Evolutionary conservation across 2,888 invertebrate genomes (phyloP), one percentile per base, ranked within the genome.

Genomic region (Melinaea menophilus): DNA sequence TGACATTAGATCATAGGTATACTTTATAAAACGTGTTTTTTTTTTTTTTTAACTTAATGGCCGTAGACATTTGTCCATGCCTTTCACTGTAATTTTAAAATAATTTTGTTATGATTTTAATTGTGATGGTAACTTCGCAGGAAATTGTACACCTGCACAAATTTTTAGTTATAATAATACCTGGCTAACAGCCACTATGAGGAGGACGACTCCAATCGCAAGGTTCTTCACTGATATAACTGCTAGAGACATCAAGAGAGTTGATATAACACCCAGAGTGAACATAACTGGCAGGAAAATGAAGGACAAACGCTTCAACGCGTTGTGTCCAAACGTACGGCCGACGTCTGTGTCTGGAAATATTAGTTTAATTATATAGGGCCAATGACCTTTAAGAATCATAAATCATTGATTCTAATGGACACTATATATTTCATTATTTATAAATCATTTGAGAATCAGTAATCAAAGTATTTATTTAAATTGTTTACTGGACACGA

Each of bases 231-330:
- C 93, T 5, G 94, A 94, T 61, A 94, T 93, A 51, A 95, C 93
- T 1, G 95, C 94, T 4, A 95, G 91, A 0, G 94, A 92, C 72
- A 94, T 92, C 63, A 95, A 82, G 58, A 95, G 85, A 0, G 95
- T 95, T 59, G 95, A 95, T 63, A 95, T 94, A 59, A 95, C 94
- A 31, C 95, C 95, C 73, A 95, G 80, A 62, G 95, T 95, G 87
- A 95, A 95, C 90, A 95, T 95, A 63, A 94, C 93, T 0, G 94
- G 95, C 55, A 95, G 92, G 72, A 95, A 87, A 47, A 95, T 93
- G 77, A 95, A 93, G 66, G 94, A 94, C 58, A 95, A 91, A 37
- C 95, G 90, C 74, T 94, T 94, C 70, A 95, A 82, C 12, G 94
- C 93, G 78, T 94, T 94, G 80, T 94, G 94, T 37, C 94, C 95